phyloP scores from a whole-genome alignment of 2,888 invertebrate species.

The Mayetiola destructor region DNA sequence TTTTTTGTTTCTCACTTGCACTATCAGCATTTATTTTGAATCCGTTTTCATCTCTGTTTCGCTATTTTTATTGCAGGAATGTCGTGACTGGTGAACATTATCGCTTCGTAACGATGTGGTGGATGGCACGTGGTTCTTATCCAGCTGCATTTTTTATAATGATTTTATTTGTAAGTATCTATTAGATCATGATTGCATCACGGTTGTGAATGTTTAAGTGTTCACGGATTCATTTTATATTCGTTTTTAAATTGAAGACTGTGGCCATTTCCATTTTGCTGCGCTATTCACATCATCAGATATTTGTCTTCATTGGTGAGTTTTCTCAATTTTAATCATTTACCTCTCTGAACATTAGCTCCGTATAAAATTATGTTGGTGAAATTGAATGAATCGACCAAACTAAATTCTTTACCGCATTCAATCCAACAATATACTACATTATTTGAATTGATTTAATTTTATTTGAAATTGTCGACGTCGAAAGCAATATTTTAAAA shows the following conservation, averaged over 20 bases:
- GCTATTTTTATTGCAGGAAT: slow-evolving; percentile 60
- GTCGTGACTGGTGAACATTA: slow-evolving; percentile 97
- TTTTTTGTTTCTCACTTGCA: not conserved
- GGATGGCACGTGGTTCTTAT: slow-evolving; percentile 89
- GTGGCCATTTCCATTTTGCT: slow-evolving; percentile 95
- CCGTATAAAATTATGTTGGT: too few species aligned
- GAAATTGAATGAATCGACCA: too few species aligned
- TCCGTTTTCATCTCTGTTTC: too few species aligned
- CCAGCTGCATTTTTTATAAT: slow-evolving; percentile 92
- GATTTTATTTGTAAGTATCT: slow-evolving; percentile 88
- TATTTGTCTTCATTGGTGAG: slow-evolving; percentile 97
- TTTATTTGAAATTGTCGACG: too few species aligned
- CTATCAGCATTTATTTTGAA: slow-evolving; percentile 19
- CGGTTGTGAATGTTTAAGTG: not conserved
- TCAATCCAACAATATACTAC: too few species aligned
- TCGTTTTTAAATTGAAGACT: slow-evolving; percentile 49
- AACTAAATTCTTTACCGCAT: too few species aligned
- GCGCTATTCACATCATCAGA: slow-evolving; percentile 98
- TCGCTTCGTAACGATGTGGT: slow-evolving; percentile 94
- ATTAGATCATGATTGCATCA: slow-evolving; percentile 9
- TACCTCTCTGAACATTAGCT: too few species aligned
- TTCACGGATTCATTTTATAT: not conserved
- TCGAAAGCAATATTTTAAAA: too few species aligned
- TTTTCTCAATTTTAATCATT: slow-evolving; percentile 21
- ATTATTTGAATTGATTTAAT: too few species aligned